Conservation (phyloP, 2,888 invertebrate species). For the Sycophila texana region DNA sequence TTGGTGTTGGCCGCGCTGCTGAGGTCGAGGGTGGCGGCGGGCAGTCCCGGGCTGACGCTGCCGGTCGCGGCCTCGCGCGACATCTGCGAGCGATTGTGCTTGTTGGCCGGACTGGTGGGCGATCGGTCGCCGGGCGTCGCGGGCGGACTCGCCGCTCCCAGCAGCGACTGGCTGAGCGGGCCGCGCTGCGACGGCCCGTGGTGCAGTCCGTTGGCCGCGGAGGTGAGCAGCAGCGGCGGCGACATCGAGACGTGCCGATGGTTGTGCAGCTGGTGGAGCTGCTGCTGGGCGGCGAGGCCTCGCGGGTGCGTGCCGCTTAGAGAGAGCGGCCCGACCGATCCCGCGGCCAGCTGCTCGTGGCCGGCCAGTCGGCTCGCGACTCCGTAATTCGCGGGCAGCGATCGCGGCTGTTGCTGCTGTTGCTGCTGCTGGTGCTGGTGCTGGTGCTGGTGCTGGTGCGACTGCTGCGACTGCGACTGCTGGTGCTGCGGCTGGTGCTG, state of each 20-base stretch:
- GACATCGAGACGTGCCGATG: slow-evolving; percentile 65
- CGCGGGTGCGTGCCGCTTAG: background rate
- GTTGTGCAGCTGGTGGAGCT: slow-evolving; percentile 54
- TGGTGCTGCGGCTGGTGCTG: slow-evolving; percentile 72
- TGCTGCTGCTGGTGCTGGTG: slow-evolving; percentile 5
- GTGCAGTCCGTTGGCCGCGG: slow-evolving; percentile 24
- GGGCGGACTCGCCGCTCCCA: slow-evolving; percentile 66
- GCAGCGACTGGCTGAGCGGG: slow-evolving; percentile 25
- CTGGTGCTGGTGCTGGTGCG: slow-evolving; percentile 52
- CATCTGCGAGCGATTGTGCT: slow-evolving; percentile 63
- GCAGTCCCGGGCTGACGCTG: slow-evolving; percentile 81
- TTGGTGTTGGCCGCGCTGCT: slow-evolving; percentile 82
- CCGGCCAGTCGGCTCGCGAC: slow-evolving; percentile 51
- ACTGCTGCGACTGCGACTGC: slow-evolving; percentile 70
- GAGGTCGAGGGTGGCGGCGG: slow-evolving; percentile 80
- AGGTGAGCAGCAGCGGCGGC: slow-evolving; percentile 61
- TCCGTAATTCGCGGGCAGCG: slow-evolving; percentile 13
- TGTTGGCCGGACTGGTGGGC: slow-evolving; percentile 70
- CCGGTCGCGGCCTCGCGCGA: slow-evolving; percentile 78
- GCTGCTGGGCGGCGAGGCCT: slow-evolving; percentile 38
- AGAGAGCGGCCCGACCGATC: background rate
- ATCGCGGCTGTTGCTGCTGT: slow-evolving; percentile 53
- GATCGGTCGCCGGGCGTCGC: slow-evolving; percentile 72
- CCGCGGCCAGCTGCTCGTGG: slow-evolving; percentile 52
- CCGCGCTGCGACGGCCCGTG: slow-evolving; percentile 28